Conservation (phyloP, 1,140 invertebrate genomes). For the Hormaphis cornu region DNA sequence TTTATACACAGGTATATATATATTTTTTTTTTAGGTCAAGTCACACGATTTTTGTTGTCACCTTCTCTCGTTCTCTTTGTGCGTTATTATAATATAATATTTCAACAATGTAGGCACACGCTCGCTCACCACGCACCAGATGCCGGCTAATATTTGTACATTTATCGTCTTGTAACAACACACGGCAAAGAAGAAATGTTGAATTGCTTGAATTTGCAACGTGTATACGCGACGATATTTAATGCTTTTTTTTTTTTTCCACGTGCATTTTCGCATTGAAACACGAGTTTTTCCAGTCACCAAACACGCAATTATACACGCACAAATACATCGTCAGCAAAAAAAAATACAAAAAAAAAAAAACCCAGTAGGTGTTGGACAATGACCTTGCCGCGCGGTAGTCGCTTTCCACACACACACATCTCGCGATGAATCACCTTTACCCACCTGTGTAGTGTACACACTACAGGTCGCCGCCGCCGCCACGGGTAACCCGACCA, state of each 20-base stretch:
- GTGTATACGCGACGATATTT: too few relatives aligned
- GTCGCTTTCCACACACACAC: slow-evolving; percentile 15
- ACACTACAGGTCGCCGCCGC: too few relatives aligned
- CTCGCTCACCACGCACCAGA: neutral
- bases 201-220: too few relatives aligned
- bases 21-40: slow-evolving; percentile 17
- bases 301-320: neutral
- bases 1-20: too few relatives aligned
- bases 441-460: slow-evolving; percentile 6
- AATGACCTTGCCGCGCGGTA: slow-evolving; percentile 24
- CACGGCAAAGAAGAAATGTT: too few relatives aligned
- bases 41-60: neutral
- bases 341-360: neutral
- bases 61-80: slow-evolving; percentile 4
- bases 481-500: slow-evolving; percentile 7
- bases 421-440: slow-evolving; percentile 17
- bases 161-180: too few relatives aligned
- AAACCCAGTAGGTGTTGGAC: slow-evolving; percentile 28
- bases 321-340: neutral
- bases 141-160: neutral
- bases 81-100: too few relatives aligned
- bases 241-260: neutral
- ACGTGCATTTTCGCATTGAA: neutral
- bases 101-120: slow-evolving; percentile 4
- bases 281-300: slow-evolving; percentile 15